Base-by-base conservation (phyloP, 1,140 invertebrate species). In the Eriocheir sinensis region DNA sequence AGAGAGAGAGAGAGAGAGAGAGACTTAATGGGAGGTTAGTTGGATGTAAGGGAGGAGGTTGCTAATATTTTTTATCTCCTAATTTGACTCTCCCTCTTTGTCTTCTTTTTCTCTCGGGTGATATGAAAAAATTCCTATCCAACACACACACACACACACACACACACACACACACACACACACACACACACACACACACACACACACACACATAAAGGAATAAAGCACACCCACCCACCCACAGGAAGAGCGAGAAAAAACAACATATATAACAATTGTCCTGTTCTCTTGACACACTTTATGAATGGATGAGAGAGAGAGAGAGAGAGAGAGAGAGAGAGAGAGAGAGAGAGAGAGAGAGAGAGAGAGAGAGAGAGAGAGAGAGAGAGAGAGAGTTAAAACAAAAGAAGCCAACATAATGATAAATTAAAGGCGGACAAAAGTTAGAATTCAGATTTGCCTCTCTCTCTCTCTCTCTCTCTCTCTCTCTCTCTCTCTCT, bases 261-360 rank as follows among this genome's bases (percentile, higher is more conserved):
- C 4, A 72, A 72, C 60, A 21, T 72, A 27, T 4, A n/a, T 72
- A 21, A 72, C 60, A 72, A 72, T 72, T 72, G 60, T 72, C 60
- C 60, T 72, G 60, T 72, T 72, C 21, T 27, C 12, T 21, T 72
- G 60, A 72, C 60, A 27, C 8, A 72, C 60, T 72, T 48, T 72
- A 72, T 72, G 60, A 12, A n/a, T 1, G 60, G n/a, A 12, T n/a
- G 60, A 72, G 60, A 72, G 60, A 72, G 60, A 72, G 60, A 72
- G 60, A 72, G 60, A 72, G 60, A 72, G 60, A 72, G 60, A 72
- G 60, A 72, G 60, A 72, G 60, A 72, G 60, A 72, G 60, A 72
- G 60, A 72, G 60, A 72, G 60, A 72, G 60, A 72, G 60, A 72
- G 60, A 72, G 60, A 60, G 53, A 60, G 53, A 60, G 53, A 60